Percentiles rank a stretch among this genome's conserved stretches.
phyloP scores from a whole-genome alignment of 1,140 invertebrate genomes.

The Sarcophaga peregrina region DNA sequence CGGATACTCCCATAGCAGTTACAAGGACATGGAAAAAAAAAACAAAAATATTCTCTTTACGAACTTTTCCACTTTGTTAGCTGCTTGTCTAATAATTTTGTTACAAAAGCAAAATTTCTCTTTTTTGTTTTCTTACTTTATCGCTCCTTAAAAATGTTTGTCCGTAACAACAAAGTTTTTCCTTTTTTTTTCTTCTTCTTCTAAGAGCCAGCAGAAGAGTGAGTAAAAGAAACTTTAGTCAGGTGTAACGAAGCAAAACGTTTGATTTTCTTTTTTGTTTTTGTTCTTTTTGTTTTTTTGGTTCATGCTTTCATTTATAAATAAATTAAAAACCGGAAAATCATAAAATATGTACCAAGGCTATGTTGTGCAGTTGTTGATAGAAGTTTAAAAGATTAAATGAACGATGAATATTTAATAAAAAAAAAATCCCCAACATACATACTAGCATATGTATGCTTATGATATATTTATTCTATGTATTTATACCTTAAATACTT shows the following conservation, averaged over 20 bases:
- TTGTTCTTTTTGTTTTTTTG: background rate
- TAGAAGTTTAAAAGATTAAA: too few relatives aligned
- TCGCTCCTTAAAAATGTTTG: too few relatives aligned
- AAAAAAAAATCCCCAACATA: too few relatives aligned
- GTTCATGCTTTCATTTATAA: background rate
- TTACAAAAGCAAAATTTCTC: background rate
- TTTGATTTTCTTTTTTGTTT: constrained; percentile 10
- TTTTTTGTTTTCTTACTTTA: too few relatives aligned
- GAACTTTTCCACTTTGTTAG: constrained; percentile 27
- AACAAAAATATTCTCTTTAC: background rate
- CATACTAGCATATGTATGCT: too few relatives aligned
- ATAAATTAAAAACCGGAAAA: background rate
- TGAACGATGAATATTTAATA: too few relatives aligned
- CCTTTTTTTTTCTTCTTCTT: background rate
- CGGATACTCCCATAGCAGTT: background rate
- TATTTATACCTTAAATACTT: too few relatives aligned
- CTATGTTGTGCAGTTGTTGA: too few relatives aligned
- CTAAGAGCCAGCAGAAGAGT: background rate
- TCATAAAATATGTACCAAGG: too few relatives aligned
- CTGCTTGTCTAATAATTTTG: constrained; percentile 19
- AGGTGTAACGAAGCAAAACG: constrained; percentile 23
- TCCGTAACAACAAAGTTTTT: background rate
- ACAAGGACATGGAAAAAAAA: background rate
- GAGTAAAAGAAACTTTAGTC: background rate
- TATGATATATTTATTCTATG: too few relatives aligned